phyloP scores from a whole-genome alignment of 2,888 invertebrate genomes.

The Tyria jacobaeae region DNA sequence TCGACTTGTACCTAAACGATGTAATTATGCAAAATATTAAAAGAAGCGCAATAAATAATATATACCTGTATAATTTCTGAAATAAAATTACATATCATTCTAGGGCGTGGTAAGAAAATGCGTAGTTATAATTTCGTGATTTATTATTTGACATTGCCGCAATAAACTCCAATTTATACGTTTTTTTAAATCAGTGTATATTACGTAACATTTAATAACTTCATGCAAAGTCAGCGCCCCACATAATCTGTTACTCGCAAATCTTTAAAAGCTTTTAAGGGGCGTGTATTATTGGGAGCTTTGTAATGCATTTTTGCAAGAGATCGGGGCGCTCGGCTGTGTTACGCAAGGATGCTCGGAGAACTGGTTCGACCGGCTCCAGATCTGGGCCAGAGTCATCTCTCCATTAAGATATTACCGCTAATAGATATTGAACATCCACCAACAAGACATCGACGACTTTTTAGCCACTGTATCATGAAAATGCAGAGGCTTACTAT shows the following conservation, averaged over 20 bases:
- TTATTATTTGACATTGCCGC: slow-evolving; percentile 71
- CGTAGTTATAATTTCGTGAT: slow-evolving; percentile 80
- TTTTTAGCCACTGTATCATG: slow-evolving; percentile 24
- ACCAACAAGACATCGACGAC: slow-evolving; percentile 56
- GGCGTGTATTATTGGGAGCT: slow-evolving; percentile 75
- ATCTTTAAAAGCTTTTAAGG: slow-evolving; percentile 80
- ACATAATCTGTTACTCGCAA: slow-evolving; percentile 71
- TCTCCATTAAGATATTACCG: slow-evolving; percentile 79
- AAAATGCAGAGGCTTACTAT: slow-evolving; percentile 24
- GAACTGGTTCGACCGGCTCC: slow-evolving; percentile 83
- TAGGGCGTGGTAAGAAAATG: slow-evolving; percentile 74
- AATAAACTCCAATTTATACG: slow-evolving; percentile 64
- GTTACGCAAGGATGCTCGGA: slow-evolving; percentile 81
- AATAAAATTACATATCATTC: slow-evolving; percentile 78
- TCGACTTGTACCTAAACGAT: slow-evolving; percentile 69
- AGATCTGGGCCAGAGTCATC: slow-evolving; percentile 84
- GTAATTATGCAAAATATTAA: slow-evolving; percentile 62
- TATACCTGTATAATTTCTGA: slow-evolving; percentile 76
- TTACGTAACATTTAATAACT: slow-evolving; percentile 66
- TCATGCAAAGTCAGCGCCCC: slow-evolving; percentile 61
- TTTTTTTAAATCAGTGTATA: slow-evolving; percentile 75
- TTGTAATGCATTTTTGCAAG: slow-evolving; percentile 83
- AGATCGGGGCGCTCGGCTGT: slow-evolving; percentile 58
- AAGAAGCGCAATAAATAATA: slow-evolving; percentile 80
- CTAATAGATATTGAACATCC: slow-evolving; percentile 81